Evolutionary conservation across 2,797 vertebrate genomes (phyloP), one percentile per base, ranked within the genome.

Genomic region (Arnoldichthys spilopterus): DNA sequence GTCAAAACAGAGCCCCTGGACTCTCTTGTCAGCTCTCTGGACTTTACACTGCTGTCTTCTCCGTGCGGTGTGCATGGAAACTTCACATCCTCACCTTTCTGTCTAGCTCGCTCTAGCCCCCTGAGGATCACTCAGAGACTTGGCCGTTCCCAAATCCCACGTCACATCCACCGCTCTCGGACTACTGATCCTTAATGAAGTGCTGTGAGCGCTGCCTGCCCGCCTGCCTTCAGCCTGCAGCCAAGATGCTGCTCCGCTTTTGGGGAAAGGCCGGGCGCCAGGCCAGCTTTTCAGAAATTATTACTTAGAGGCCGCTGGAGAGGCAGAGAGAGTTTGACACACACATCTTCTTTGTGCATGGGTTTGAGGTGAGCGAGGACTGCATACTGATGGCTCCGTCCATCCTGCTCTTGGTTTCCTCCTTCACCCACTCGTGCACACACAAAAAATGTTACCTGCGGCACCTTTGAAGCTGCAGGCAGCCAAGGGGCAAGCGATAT

Each of bases 231-330:
- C 40, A 71, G 49, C 66, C 67, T 32, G 49, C 51, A 75, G 66
- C 72, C 76, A 82, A 37, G 77, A 69, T 26, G 62, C 16, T 34
- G 67, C 37, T 78, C 56, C 26, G 54, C 43, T 78, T 43, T 63
- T 53, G 22, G 28, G 56, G 49, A 89, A 89, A 80, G 54, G 70
- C 67, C 84, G 85, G 84, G 82, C 72, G 59, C 85, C 49, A 4
- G 73, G 85, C 85, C 86, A 87, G 75, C 85, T 53, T 83, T 81
- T 32, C 68, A 80, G 76, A 88, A 87, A 86, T 77, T 56, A 79
- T 87, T 85, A 74, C 67, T 85, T 67, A 80, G 81, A 88, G 82
- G 67, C 66, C 86, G 79, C 70, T 83, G 49, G 76, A 74, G 64
- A 74, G 47, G 64, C 69, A 78, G 80, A 78, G 53, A 45, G 53